Conservation (phyloP, 2,888 invertebrate species). For the Brenthis ino region DNA sequence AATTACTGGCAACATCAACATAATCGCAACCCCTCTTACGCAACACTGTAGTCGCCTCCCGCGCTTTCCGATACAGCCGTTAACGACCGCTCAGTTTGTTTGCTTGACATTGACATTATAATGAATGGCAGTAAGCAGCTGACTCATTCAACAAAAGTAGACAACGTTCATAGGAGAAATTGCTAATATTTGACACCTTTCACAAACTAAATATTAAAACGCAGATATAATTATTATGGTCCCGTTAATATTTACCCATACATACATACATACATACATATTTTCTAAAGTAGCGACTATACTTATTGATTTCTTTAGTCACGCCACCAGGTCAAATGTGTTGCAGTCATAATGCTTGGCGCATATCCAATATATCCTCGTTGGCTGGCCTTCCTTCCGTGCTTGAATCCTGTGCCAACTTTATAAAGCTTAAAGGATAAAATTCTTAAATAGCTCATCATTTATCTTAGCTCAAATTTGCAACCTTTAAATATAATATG, state of each 20-base stretch:
- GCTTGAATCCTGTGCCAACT: constrained; percentile 32
- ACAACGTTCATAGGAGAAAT: constrained; percentile 32
- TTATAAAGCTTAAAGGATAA: constrained; percentile 26
- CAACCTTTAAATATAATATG: not conserved
- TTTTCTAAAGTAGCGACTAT: not conserved
- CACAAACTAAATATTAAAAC: constrained; percentile 27
- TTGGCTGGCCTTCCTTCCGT: constrained; percentile 33
- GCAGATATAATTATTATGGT: constrained; percentile 1
- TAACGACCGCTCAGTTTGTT: constrained; percentile 39
- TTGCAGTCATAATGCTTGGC: constrained; percentile 32
- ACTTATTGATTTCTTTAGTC: constrained; percentile 27
- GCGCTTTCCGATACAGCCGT: constrained; percentile 28
- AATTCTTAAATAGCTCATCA: not conserved
- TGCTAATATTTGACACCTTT: constrained; percentile 32
- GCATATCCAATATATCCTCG: constrained; percentile 26
- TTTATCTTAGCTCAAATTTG: not conserved
- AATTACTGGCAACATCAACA: constrained; percentile 34
- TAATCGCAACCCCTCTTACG: constrained; percentile 39
- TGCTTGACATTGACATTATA: constrained; percentile 42
- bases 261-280: not conserved
- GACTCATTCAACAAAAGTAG: constrained; percentile 35
- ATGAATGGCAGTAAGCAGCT: constrained; percentile 32
- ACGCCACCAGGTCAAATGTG: constrained; percentile 13
- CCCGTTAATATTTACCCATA: not conserved
- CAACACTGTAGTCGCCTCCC: constrained; percentile 31